Base-by-base conservation (phyloP, 2,888 invertebrate genomes). In the Junonia oenone region DNA sequence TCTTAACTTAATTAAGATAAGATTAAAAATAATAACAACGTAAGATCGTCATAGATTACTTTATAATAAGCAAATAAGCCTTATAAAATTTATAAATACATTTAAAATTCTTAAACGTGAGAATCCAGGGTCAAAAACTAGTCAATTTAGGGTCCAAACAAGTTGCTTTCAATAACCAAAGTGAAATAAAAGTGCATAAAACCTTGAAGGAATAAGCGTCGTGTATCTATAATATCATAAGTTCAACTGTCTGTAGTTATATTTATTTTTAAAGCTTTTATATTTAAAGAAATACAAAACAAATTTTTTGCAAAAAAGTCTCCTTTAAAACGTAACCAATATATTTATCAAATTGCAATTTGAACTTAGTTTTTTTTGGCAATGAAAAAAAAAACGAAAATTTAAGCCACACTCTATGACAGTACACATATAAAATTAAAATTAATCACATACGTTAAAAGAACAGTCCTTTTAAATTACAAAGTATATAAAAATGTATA, bases 171-270 rank as follows among this genome's bases (percentile, higher is more conserved):
- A 6, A 43, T 26, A 43, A 26, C 2, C 13, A 52, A 53, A 40
- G 15, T 38, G 26, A 22, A 48, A 48, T 48, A 54, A 54, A 48
- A 54, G 40, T 54, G 22, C 40, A 17, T 37, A 52, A 48, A 54
- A 48, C 54, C 54, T 48, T 54, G 54, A 53, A 53, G 26, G 43
- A 13, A 26, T 14, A 6, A 43, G 6, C 13, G 43, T 26, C 43
- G 13, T 1, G 19, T 43, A 26, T 40, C 17, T 37, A 37, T 19
- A 22, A 26, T 13, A 43, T 43, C 13, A 8, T 43, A 43, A 26
- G 17, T 1, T 6, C 11, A 4, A 0, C 8, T 11, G 19, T 26
- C 22, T 13, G 0, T 43, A 26, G 26, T 43, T n/a, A 5, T 6
- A 6, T 37, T 37, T n/a, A 15, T 6, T 6, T 37, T 6, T n/a